Percentiles rank a stretch among this genome's conserved stretches.
Conservation (phyloP, 2,797 vertebrate species). For the Myoxocephalus aenaeus region DNA sequence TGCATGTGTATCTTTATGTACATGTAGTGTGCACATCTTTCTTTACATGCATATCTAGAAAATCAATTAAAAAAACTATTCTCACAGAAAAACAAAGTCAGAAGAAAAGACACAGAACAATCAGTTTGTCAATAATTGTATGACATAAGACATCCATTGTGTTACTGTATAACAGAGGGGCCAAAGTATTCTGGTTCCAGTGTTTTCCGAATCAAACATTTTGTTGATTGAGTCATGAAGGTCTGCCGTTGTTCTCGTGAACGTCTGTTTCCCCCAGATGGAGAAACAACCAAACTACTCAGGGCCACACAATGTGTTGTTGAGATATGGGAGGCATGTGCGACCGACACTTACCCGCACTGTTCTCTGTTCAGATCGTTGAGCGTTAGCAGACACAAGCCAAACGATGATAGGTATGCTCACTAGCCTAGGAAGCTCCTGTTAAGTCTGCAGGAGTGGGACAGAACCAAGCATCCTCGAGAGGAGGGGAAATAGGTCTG, state of each 20-base stretch:
- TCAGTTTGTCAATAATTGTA: conserved; percentile 29
- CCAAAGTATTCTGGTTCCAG: not conserved
- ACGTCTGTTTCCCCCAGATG: not conserved
- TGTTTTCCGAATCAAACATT: not conserved
- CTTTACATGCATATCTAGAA: too few relatives aligned
- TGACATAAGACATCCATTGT: conserved; percentile 50
- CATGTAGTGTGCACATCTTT: too few relatives aligned
- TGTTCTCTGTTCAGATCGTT: too few relatives aligned
- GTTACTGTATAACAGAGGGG: not conserved
- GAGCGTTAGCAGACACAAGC: too few relatives aligned
- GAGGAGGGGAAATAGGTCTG: not conserved
- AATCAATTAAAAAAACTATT: conserved; percentile 9
- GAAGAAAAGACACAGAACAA: conserved; percentile 24
- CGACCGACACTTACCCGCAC: too few relatives aligned
- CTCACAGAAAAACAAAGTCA: conserved; percentile 51
- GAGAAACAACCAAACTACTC: not conserved
- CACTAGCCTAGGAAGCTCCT: too few relatives aligned
- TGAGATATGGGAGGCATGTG: too few relatives aligned
- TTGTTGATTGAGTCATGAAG: conserved; percentile 8
- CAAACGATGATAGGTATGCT: too few relatives aligned
- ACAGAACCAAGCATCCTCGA: too few relatives aligned
- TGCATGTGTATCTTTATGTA: too few relatives aligned
- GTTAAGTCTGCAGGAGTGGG: too few relatives aligned
- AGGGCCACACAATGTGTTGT: too few relatives aligned
- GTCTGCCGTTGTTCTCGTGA: not conserved